These are phyloP conservation scores for Eilema caniola DNA, from an alignment of 2,888 invertebrate species.

Conservation along the genomic window DNA sequence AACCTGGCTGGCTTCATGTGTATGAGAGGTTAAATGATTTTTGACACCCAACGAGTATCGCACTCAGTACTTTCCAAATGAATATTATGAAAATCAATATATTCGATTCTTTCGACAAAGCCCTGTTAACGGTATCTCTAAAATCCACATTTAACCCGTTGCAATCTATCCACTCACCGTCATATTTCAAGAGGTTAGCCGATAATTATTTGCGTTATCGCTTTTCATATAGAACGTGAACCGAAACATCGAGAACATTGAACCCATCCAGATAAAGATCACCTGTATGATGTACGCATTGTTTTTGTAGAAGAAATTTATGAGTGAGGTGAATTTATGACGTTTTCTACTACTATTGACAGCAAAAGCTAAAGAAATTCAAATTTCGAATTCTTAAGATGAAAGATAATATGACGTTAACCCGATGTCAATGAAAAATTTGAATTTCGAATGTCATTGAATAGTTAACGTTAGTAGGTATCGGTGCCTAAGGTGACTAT, in stretches of 20 bases:
- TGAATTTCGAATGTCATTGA: background rate
- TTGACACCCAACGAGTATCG: background rate
- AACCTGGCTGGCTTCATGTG: background rate
- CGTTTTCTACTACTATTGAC: background rate
- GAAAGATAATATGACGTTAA: no score
- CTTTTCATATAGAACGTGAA: conserved; percentile 31
- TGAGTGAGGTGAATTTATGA: background rate
- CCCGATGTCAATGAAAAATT: background rate
- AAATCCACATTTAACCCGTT: conserved; percentile 5
- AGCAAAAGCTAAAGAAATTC: background rate
- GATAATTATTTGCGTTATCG: conserved; percentile 42
- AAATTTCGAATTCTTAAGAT: background rate
- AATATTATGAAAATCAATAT: background rate
- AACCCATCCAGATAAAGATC: conserved; percentile 33
- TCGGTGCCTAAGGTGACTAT: no score
- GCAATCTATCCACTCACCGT: conserved; percentile 14
- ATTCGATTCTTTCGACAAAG: background rate
- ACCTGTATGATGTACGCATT: background rate
- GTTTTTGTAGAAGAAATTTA: conserved; percentile 2
- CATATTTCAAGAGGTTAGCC: conserved; percentile 20
- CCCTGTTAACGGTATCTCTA: conserved; percentile 1
- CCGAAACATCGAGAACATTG: conserved; percentile 32
- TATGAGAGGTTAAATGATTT: background rate
- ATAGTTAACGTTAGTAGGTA: no score
- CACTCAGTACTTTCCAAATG: background rate